These are phyloP conservation scores for Neomicropteryx cornuta DNA, from an alignment of 1,140 invertebrate species.

Conservation along the genomic window DNA sequence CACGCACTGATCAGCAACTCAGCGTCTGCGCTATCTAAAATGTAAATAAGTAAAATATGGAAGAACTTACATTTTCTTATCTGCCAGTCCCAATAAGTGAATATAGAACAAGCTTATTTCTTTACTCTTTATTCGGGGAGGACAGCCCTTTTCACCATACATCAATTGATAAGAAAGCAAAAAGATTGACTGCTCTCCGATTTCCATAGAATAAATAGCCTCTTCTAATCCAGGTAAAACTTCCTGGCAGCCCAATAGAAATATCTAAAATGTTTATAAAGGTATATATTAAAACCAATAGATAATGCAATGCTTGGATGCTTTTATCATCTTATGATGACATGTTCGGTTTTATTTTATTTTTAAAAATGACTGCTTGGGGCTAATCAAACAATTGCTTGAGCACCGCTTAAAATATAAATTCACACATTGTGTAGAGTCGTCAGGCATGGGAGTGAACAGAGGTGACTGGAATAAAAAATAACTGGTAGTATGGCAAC, in stretches of 20 bases:
- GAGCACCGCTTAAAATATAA: too few species aligned
- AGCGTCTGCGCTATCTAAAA: neutral
- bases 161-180: conserved; percentile 10
- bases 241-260: neutral
- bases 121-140: conserved; percentile 4
- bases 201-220: conserved; percentile 9
- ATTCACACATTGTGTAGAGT: too few species aligned
- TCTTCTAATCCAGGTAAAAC: conserved; percentile 6
- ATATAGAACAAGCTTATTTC: conserved; percentile 10
- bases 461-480: too few species aligned
- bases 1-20: neutral
- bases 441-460: too few species aligned
- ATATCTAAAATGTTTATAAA: conserved; percentile 3
- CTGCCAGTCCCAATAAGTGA: neutral
- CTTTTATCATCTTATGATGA: neutral
- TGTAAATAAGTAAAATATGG: neutral
- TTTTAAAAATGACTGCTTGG: conserved; percentile 2
- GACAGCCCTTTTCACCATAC: conserved; percentile 13
- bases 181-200: conserved; percentile 12
- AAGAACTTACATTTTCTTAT: neutral
- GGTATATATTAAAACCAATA: conserved; percentile 6
- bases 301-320: neutral
- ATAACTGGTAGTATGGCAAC: too few species aligned
- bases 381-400: too few species aligned
- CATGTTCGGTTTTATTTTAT: conserved; percentile 4